These are phyloP conservation scores for Agrilus mali DNA, from an alignment of 2,888 invertebrate species.

Conservation along the genomic window DNA sequence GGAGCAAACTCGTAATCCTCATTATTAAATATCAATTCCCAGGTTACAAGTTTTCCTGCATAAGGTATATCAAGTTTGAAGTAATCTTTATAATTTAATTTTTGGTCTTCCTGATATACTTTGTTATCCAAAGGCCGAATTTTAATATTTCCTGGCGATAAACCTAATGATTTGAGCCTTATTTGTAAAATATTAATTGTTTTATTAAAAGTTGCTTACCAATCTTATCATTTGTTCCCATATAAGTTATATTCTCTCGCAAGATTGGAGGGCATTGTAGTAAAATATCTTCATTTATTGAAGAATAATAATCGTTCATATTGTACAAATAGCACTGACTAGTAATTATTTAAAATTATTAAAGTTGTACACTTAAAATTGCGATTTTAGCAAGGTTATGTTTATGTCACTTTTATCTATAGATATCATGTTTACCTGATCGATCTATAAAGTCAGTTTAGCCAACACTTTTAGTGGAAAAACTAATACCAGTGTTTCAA, in stretches of 20 bases:
- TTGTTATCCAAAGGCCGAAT: slow-evolving; percentile 1
- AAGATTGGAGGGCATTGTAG: slow-evolving; percentile 18
- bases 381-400: too few species aligned
- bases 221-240: slow-evolving; percentile 17
- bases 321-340: not conserved
- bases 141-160: slow-evolving; percentile 11
- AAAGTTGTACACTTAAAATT: too few species aligned
- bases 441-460: too few species aligned
- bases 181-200: not conserved
- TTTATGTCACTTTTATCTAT: too few species aligned
- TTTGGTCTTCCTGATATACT: slow-evolving; percentile 24
- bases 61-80: slow-evolving; percentile 56
- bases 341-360: too few species aligned
- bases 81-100: slow-evolving; percentile 27
- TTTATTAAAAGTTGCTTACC: slow-evolving; percentile 13
- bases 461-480: too few species aligned
- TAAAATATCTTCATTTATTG: slow-evolving; percentile 14
- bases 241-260: slow-evolving; percentile 18
- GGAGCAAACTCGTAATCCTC: slow-evolving; percentile 43
- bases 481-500: too few species aligned
- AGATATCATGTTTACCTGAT: too few species aligned
- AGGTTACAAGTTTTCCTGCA: slow-evolving; percentile 51
- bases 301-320: slow-evolving; percentile 8
- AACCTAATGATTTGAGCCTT: slow-evolving; percentile 14
- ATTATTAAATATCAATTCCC: slow-evolving; percentile 58